Conservation (phyloP, 2,888 invertebrate genomes). For the Eupithecia tripunctaria region DNA sequence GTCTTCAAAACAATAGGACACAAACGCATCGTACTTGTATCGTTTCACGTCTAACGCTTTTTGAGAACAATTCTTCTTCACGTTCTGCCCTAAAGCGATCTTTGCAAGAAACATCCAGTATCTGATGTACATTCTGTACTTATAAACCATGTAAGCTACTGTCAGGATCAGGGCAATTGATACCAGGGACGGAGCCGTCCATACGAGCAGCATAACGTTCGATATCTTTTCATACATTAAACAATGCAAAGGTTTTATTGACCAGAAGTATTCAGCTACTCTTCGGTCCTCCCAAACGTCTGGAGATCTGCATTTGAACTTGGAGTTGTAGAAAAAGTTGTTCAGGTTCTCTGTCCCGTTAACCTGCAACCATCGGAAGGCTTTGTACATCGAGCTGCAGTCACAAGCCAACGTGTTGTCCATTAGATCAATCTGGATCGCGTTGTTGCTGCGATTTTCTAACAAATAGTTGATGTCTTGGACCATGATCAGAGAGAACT, state of each 20-base stretch:
- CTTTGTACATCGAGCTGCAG: slow-evolving; percentile 75
- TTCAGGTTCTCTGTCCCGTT: slow-evolving; percentile 67
- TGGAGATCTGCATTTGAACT: slow-evolving; percentile 74
- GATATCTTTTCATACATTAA: slow-evolving; percentile 72
- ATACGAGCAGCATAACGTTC: slow-evolving; percentile 68
- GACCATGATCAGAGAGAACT: slow-evolving; percentile 83
- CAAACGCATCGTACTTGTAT: slow-evolving; percentile 85
- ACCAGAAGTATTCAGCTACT: slow-evolving; percentile 72
- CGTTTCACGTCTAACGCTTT: slow-evolving; percentile 52
- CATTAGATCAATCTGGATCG: slow-evolving; percentile 72
- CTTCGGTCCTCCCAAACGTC: slow-evolving; percentile 75
- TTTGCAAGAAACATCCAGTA: slow-evolving; percentile 85
- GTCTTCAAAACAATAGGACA: slow-evolving; percentile 86
- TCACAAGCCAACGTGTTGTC: slow-evolving; percentile 84
- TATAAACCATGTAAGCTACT: slow-evolving; percentile 60
- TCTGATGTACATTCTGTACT: slow-evolving; percentile 78
- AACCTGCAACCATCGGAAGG: slow-evolving; percentile 72
- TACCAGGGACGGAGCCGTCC: slow-evolving; percentile 73
- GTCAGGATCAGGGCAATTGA: slow-evolving; percentile 64
- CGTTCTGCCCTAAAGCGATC: slow-evolving; percentile 76
- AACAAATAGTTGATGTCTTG: slow-evolving; percentile 80
- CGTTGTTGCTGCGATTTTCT: slow-evolving; percentile 57
- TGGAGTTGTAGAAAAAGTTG: slow-evolving; percentile 64
- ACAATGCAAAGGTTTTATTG: slow-evolving; percentile 70
- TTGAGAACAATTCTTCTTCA: slow-evolving; percentile 56